Conservation (phyloP, 2,113 vertebrate species). For the Grantiella picta region DNA sequence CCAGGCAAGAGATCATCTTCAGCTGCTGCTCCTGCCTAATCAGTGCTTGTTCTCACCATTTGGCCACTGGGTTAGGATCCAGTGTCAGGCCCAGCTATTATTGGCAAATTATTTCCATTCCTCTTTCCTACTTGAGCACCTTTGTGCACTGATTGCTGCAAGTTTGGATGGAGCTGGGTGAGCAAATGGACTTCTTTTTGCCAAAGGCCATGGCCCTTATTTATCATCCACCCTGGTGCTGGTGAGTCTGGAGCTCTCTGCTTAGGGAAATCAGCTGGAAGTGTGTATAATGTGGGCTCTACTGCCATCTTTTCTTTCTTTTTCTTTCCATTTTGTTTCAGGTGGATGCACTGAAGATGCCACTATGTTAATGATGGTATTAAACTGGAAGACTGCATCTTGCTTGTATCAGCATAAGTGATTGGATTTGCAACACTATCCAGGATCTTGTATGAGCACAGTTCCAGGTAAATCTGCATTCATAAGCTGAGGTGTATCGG, state of each 20-base stretch:
- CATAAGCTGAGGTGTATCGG: not conserved
- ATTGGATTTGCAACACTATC: not conserved
- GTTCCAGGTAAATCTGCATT: not conserved
- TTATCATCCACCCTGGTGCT: not conserved
- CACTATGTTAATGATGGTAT: not conserved
- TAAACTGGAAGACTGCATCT: not conserved
- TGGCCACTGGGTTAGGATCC: not conserved
- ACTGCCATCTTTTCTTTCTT: not conserved
- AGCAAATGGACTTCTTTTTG: not conserved
- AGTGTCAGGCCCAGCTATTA: not conserved
- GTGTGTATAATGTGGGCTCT: not conserved
- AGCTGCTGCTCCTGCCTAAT: not conserved
- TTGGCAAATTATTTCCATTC: not conserved
- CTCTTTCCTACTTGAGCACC: not conserved
- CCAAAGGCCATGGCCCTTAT: not conserved
- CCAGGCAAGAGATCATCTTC: not conserved
- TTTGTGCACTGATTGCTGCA: not conserved
- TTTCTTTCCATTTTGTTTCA: not conserved
- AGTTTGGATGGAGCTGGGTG: not conserved
- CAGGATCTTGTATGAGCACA: not conserved
- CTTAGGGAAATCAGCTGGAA: not conserved
- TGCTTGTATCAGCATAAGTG: not conserved
- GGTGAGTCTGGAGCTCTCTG: not conserved
- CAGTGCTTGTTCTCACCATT: not conserved
- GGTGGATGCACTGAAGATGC: not conserved